Evolutionary conservation across 2,888 invertebrate genomes (phyloP).

Genomic region (Elegia similella): DNA sequence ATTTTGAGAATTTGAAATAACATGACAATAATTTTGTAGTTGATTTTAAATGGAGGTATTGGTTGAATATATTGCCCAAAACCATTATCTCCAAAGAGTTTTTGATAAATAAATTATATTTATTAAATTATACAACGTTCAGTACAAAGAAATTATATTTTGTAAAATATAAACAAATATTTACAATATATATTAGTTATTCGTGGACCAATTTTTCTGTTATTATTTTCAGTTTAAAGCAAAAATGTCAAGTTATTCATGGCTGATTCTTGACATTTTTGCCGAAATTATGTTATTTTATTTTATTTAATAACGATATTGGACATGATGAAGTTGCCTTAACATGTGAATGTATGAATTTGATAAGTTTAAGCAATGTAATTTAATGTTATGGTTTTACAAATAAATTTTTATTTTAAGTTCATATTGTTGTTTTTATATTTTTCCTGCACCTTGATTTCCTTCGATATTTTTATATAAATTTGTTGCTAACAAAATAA

Average conservation of each 20-base stretch:
- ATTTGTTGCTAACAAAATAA: not conserved
- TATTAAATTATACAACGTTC: constrained; percentile 29
- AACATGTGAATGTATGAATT: constrained; percentile 54
- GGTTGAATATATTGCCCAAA: constrained; percentile 47
- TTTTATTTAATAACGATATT: constrained; percentile 31
- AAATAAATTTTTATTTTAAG: constrained; percentile 77
- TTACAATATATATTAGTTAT: constrained; percentile 38
- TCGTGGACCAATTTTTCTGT: constrained; percentile 46
- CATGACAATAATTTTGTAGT: constrained; percentile 33
- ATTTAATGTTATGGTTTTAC: constrained; percentile 51
- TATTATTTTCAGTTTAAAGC: constrained; percentile 27
- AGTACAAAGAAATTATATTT: constrained; percentile 36
- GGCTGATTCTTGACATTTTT: constrained; percentile 79
- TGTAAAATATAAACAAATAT: constrained; percentile 29
- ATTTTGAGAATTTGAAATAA: constrained; percentile 29
- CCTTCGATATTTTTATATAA: not conserved
- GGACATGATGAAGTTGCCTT: constrained; percentile 60
- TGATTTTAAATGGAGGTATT: constrained; percentile 37
- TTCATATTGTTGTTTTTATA: constrained; percentile 49
- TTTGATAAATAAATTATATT: constrained; percentile 26
- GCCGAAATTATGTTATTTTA: constrained; percentile 29
- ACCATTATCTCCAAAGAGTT: constrained; percentile 35
- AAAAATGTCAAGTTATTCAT: constrained; percentile 73
- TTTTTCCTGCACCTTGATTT: constrained; percentile 24
- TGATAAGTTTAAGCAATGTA: constrained; percentile 46